These are phyloP conservation scores for Eunapius fragilis DNA, from an alignment of 37 sponge, comb jelly and placozoan genomes.

Conservation along the genomic window DNA sequence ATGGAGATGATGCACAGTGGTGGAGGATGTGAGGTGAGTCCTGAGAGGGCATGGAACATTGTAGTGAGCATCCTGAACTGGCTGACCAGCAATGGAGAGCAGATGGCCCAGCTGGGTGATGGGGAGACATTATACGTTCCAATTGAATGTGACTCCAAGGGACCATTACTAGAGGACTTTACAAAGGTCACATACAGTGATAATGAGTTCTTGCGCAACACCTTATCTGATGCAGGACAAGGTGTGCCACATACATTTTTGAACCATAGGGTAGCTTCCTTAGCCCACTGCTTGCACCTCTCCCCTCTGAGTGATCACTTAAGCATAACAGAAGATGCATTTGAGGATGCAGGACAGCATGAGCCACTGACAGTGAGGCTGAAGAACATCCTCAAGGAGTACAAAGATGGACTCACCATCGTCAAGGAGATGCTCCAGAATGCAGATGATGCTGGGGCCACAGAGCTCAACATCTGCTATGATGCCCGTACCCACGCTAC, in stretches of 20 bases:
- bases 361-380: conserved; percentile 70
- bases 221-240: background rate
- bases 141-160: conserved; percentile 16
- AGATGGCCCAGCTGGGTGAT: background rate
- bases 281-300: conserved; percentile 4
- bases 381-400: conserved; percentile 71
- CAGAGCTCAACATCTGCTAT: conserved; percentile 62
- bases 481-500: conserved; percentile 43
- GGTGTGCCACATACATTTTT: background rate
- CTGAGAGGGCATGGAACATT: conserved; percentile 33
- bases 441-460: conserved; percentile 89
- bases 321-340: conserved; percentile 52
- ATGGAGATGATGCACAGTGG: conserved; percentile 7
- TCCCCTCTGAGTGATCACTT: conserved; percentile 42
- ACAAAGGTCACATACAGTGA: conserved; percentile 46
- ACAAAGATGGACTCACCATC: conserved; percentile 76
- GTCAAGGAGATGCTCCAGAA: conserved; percentile 81
- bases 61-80: conserved; percentile 56
- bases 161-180: conserved; percentile 17
- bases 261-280: background rate
- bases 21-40: background rate
- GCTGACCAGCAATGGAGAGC: conserved; percentile 36
- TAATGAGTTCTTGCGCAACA: conserved; percentile 27
- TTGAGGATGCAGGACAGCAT: conserved; percentile 69
- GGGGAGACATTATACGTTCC: conserved; percentile 30